phyloP scores from a whole-genome alignment of 2,113 vertebrate genomes.

The Tetrao urogallus region DNA sequence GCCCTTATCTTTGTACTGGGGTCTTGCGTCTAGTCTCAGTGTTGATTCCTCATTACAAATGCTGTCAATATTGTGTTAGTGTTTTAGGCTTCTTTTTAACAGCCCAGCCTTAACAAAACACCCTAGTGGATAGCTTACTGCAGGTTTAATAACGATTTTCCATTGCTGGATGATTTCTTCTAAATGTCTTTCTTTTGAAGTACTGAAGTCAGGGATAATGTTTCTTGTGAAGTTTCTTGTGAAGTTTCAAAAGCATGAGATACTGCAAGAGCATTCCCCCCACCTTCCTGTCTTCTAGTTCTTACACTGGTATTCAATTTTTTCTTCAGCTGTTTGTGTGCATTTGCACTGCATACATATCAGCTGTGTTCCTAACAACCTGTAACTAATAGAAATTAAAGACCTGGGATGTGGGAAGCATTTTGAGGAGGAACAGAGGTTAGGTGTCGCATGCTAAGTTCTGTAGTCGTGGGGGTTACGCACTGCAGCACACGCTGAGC shows the following conservation, averaged over 20 bases:
- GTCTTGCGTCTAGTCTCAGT: background rate
- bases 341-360: background rate
- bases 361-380: background rate
- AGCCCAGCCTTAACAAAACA: background rate
- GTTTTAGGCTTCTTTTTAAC: background rate
- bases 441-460: background rate
- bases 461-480: background rate
- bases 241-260: slow-evolving; percentile 13
- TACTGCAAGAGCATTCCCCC: background rate
- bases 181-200: slow-evolving; percentile 31
- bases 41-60: background rate
- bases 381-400: background rate
- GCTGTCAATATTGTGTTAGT: background rate
- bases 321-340: background rate
- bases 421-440: background rate
- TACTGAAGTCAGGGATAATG: background rate
- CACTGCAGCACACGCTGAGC: background rate
- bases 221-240: slow-evolving; percentile 38
- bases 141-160: slow-evolving; percentile 8
- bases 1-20: background rate
- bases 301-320: background rate
- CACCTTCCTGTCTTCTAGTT: background rate
- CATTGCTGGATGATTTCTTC: slow-evolving; percentile 11
- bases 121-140: background rate
- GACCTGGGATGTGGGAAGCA: background rate